These are phyloP conservation scores for Hyles euphorbiae DNA, from an alignment of 1,140 invertebrate genomes.

Conservation along the genomic window DNA sequence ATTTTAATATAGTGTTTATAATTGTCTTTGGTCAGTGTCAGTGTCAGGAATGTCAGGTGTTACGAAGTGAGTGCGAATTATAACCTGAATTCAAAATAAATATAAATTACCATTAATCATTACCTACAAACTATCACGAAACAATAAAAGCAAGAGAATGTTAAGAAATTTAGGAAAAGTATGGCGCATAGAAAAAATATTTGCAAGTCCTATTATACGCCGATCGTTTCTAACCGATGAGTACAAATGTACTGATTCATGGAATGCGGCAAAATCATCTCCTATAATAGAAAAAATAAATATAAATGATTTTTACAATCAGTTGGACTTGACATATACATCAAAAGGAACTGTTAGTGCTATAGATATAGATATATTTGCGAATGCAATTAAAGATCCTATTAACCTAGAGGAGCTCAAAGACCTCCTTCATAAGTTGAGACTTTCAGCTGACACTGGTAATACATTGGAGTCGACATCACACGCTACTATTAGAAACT, in stretches of 20 bases:
- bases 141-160: constrained; percentile 11
- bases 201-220: neutral
- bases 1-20: no score
- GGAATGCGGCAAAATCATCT: constrained; percentile 78
- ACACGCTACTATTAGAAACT: constrained; percentile 85
- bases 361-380: constrained; percentile 86
- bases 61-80: neutral
- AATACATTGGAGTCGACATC: constrained; percentile 86
- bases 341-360: constrained; percentile 77
- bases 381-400: constrained; percentile 76
- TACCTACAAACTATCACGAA: neutral
- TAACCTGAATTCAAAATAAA: no score
- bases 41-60: neutral
- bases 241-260: constrained; percentile 81
- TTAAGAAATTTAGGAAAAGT: constrained; percentile 12
- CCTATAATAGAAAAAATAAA: constrained; percentile 80
- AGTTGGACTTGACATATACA: constrained; percentile 78
- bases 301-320: constrained; percentile 78
- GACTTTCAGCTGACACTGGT: constrained; percentile 81
- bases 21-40: no score
- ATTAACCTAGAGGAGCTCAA: constrained; percentile 80
- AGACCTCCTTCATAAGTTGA: constrained; percentile 81
- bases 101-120: no score
- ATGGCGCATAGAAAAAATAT: neutral
- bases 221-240: constrained; percentile 77